Base-by-base conservation (phyloP, 1,140 invertebrate genomes). In the Polypedilum pembai region DNA sequence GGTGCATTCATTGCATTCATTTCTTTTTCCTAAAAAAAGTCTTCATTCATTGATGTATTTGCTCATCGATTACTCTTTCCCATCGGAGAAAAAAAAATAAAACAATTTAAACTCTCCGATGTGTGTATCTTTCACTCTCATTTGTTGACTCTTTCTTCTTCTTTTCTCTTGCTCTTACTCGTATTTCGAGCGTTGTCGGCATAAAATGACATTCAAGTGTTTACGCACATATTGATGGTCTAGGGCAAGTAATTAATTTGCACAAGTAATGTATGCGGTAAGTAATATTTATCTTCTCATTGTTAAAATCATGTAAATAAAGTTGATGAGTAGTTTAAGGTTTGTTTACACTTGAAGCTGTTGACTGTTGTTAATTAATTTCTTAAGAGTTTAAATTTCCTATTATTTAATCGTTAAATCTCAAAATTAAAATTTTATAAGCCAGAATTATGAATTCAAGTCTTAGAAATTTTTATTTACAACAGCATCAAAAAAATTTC, bases 41-140 rank as follows among this genome's bases (percentile, higher is more conserved):
- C 24, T 69, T 69, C 65, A 69, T 69, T 69, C 65, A 69, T 69
- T 18, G 17, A n/a, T 33, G 24, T 56, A 12, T 56, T 56, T 56
- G n/a, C 45, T 56, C 45, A 56, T 56, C 45, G 45, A 56, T 56
- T 56, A 56, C 45, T 56, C n/a, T 56, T 56, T 56, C 45, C n/a
- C 45, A 56, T 12, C 45, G 15, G 12, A 5, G 24, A 33, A 33
- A 33, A 33, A 33, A 33, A 33, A 33, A 4, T 56, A n/a, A 56
- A 56, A 56, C 45, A n/a, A 56, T n/a, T 56, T 56, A 56, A 56
- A 3, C 45, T n/a, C 45, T 33, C 24, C 24, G 24, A 33, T 33
- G 24, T 33, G 24, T 33, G n/a, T 56, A 4, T 56, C 45, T 56
- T 56, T 56, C 12, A 56, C 45, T 56, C 24, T 56, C 45, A n/a